Evolutionary conservation across 2,797 vertebrate genomes (phyloP), one percentile per base, ranked within the genome.

Genomic region (Acanthurus lineatus): DNA sequence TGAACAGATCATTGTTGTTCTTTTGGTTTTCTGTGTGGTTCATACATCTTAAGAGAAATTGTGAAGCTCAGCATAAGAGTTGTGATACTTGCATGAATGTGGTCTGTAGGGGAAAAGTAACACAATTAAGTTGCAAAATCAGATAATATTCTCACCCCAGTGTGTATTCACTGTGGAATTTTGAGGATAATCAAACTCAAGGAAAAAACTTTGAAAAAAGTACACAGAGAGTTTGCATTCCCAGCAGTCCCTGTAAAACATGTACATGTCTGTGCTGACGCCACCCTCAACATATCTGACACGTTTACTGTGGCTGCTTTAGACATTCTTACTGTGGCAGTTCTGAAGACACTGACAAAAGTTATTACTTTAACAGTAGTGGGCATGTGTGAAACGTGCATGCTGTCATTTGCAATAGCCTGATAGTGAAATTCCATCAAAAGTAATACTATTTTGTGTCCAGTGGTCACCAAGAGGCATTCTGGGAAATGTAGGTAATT

Each of bases 401-500:
- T 32, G 28, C 28, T 32, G 28, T 32, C 28, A 32, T 32, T 32
- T 32, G 28, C 4, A 32, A 58, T 12, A n/a, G 10, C 19, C 19
- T 5, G 32, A 58, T 1, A 47, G 17, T 16, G 22, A 49, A 8
- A 61, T 25, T 11, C 20, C 9, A 40, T 40, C n/a, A 49, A 42
- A 42, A 28, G 20, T 42, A 28, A 9, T 32, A 52, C 16, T 45
- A 17, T 54, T 45, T 22, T 6, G 17, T 20, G 17, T 51, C 3
- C 12, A 17, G 19, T 56, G 25, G 9, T 48, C 38, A 6, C 28
- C 40, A 42, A 48, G 19, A 28, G 49, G 28, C 28, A 32, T 32
- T 32, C 28, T 32, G 42, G 28, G 38, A 49, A 71, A 71, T 51
- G 32, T 60, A 51, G 32, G 59, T 47, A 28, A 53, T 53, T 7